Conservation (phyloP, 35 echinoderm and acorn worm species). For the Lytechinus variegatus region DNA sequence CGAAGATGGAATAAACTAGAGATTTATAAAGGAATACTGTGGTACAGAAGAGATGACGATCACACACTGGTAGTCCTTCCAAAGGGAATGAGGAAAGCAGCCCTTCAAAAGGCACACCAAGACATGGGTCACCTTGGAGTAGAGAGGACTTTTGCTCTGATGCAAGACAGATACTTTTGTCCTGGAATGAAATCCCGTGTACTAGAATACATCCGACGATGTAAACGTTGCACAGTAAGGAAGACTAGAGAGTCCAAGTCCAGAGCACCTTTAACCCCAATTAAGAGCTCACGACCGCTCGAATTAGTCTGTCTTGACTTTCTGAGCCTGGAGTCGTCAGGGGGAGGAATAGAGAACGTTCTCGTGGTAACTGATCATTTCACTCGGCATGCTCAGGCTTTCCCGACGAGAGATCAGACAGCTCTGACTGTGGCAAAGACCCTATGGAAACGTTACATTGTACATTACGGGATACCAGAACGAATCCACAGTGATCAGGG, state of each 20-base stretch:
- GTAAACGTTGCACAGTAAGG: constrained; percentile 46
- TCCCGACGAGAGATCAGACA: constrained; percentile 22
- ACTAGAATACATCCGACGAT: constrained; percentile 36
- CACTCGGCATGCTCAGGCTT: constrained; percentile 67
- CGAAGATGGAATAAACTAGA: constrained; percentile 38
- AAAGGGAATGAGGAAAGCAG: not conserved
- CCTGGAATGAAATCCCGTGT: constrained; percentile 46
- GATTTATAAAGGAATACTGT: constrained; percentile 53
- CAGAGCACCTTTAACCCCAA: constrained; percentile 31
- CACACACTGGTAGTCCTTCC: constrained; percentile 29
- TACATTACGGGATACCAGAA: constrained; percentile 55
- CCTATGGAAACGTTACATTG: constrained; percentile 50
- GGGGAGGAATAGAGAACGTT: constrained; percentile 67
- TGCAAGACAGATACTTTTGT: constrained; percentile 51
- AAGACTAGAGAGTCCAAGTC: constrained; percentile 32
- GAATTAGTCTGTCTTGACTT: constrained; percentile 52
- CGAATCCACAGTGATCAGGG: constrained; percentile 65
- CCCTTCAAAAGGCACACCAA: not conserved
- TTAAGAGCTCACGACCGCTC: not conserved
- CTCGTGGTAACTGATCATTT: constrained; percentile 79
- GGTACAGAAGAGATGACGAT: not conserved
- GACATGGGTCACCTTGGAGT: constrained; percentile 49
- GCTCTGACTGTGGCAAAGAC: constrained; percentile 57
- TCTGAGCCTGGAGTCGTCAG: constrained; percentile 56
- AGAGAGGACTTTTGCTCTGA: constrained; percentile 57